Evolutionary conservation across 2,888 invertebrate species (phyloP), one percentile per base, ranked within the genome.

Genomic region (Shargacucullia verbasci): DNA sequence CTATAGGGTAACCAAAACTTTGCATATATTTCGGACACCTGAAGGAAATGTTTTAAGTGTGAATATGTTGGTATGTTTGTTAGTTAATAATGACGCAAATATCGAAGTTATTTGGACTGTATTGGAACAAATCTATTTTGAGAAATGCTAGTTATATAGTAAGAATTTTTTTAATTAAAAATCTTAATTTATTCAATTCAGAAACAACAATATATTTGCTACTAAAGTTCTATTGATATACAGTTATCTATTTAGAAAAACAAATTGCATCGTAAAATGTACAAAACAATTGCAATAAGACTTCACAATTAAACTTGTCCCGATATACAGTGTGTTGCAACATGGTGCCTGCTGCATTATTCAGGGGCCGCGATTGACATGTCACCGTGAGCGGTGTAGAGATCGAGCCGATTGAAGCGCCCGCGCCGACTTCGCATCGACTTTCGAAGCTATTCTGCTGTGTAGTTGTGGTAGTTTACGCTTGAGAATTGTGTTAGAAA

Each of bases 331-430:
- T 37, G 31, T 71, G 74, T 74, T 71, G 45, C 72, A 50, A 72
- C 76, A 71, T 63, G 65, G 70, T 55, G 38, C 58, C 72, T 73
- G 14, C 58, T 79, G 70, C 79, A 79, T 79, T 74, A 79, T 82
- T 76, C 77, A 76, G 54, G 25, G 46, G 48, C 61, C 29, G 49
- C 79, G 81, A 84, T 85, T 84, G 84, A 84, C 82, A 83, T 81
- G 84, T 85, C 83, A 84, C 58, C 56, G 65, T 72, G 76, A 76
- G 61, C 78, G 52, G 59, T 70, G 64, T 62, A 64, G 67, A 76
- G 81, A 82, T 80, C 64, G 57, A 31, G 45, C 29, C 63, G 78
- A 80, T 81, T 78, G 75, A 69, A 58, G 49, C 55, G 66, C 48
- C 54, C 43, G 63, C 59, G 60, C 62, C 48, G 53, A 50, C 41